Evolutionary conservation across 2,113 vertebrate genomes (phyloP).

Genomic region (Paralichthys olivaceus): DNA sequence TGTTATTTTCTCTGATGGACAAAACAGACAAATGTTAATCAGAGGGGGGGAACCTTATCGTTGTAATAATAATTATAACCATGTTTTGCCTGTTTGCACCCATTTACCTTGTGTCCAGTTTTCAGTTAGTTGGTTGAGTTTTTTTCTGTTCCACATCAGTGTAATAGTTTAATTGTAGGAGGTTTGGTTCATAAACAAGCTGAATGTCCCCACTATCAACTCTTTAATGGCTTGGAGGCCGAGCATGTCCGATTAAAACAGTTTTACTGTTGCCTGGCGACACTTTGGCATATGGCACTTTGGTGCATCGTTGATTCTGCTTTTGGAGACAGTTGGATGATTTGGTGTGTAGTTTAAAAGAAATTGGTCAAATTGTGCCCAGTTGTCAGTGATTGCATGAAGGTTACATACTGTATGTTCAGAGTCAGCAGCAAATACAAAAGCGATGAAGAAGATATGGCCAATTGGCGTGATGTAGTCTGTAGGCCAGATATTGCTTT

Average conservation of each 20-base stretch:
- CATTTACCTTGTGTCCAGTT: neutral
- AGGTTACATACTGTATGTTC: too few relatives aligned
- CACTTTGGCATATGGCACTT: neutral
- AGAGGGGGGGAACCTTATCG: neutral
- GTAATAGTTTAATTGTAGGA: neutral
- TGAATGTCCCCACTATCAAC: neutral
- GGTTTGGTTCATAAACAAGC: neutral
- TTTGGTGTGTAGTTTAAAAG: too few relatives aligned
- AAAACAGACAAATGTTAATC: neutral
- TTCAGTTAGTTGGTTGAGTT: neutral
- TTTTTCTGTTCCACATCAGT: neutral
- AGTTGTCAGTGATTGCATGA: too few relatives aligned
- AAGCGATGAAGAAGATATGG: too few relatives aligned
- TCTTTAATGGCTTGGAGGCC: neutral
- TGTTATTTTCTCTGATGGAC: neutral
- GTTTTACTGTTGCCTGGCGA: neutral
- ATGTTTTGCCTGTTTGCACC: neutral
- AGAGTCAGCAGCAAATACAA: too few relatives aligned
- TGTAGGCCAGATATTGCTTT: too few relatives aligned
- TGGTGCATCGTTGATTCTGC: neutral
- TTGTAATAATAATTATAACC: neutral
- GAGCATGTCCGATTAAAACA: neutral
- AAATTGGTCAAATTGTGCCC: too few relatives aligned
- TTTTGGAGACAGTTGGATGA: too few relatives aligned
- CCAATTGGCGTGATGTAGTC: too few relatives aligned